phyloP scores from a whole-genome alignment of 2,888 invertebrate species.

The Mesorhabditis sp. region DNA sequence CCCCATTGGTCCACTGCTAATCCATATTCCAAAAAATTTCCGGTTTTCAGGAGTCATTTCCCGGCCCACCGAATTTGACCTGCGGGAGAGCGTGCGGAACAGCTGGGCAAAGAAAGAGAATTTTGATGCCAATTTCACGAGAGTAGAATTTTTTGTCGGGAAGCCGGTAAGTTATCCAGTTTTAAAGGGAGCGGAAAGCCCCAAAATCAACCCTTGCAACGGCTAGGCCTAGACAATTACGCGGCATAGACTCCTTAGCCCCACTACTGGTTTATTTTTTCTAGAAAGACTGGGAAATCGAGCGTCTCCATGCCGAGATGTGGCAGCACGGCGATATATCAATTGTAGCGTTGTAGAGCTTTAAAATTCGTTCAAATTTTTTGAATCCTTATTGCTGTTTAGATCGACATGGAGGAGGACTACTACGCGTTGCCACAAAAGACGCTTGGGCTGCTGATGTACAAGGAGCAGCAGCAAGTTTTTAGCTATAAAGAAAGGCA shows the following conservation, averaged over 20 bases:
- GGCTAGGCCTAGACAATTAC: no score
- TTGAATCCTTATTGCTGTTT: not conserved
- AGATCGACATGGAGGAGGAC: slow-evolving; percentile 1
- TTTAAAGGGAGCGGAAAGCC: not conserved
- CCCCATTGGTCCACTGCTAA: no score
- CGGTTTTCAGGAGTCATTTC: not conserved
- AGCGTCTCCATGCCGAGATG: not conserved
- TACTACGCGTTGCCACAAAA: slow-evolving; percentile 6
- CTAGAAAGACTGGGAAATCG: not conserved
- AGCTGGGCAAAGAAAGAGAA: not conserved
- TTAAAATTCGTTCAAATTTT: not conserved
- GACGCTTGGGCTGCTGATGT: not conserved
- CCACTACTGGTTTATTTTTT: not conserved
- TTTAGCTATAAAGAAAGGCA: not conserved
- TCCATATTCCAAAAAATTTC: no score
- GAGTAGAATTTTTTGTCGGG: slow-evolving; percentile 2
- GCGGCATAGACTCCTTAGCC: no score
- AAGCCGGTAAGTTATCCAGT: not conserved
- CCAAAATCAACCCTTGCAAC: no score
- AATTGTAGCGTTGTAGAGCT: not conserved
- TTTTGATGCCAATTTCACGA: not conserved
- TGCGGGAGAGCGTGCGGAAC: not conserved
- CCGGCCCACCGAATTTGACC: not conserved
- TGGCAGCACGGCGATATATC: not conserved
- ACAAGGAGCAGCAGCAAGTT: not conserved